Evolutionary conservation across 2,113 vertebrate species (phyloP).

Genomic region (Tupaia chinensis): DNA sequence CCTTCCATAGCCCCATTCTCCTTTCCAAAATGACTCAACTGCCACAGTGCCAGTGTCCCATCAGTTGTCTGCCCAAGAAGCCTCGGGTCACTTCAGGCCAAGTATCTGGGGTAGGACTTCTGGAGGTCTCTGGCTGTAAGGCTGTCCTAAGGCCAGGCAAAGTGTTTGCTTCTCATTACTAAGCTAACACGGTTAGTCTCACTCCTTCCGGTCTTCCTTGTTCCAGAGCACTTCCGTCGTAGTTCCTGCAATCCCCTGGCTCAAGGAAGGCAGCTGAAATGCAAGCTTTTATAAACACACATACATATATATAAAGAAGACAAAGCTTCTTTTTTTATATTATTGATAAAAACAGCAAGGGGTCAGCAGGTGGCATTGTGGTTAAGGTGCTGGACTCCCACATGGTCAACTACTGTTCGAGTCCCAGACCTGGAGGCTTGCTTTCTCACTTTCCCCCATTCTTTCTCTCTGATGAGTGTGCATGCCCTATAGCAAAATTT

Average conservation of each 20-base stretch:
- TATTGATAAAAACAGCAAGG: background rate
- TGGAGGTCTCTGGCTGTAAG: background rate
- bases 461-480: too few relatives aligned
- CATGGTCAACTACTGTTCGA: too few relatives aligned
- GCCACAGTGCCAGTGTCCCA: background rate
- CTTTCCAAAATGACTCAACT: slow-evolving; percentile 34
- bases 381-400: too few relatives aligned
- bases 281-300: background rate
- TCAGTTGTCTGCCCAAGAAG: background rate
- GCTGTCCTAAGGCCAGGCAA: background rate
- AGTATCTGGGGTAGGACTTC: background rate
- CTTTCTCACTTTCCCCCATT: too few relatives aligned
- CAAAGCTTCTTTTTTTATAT: background rate
- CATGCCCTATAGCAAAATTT: too few relatives aligned
- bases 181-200: background rate
- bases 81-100: background rate
- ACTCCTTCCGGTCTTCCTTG: background rate
- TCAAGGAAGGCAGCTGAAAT: background rate
- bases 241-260: background rate
- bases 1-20: background rate
- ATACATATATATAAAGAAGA: background rate
- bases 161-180: background rate
- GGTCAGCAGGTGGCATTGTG: too few relatives aligned
- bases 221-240: background rate
- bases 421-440: too few relatives aligned